Conservation (phyloP, 2,888 invertebrate species). For the Agelastica alni region DNA sequence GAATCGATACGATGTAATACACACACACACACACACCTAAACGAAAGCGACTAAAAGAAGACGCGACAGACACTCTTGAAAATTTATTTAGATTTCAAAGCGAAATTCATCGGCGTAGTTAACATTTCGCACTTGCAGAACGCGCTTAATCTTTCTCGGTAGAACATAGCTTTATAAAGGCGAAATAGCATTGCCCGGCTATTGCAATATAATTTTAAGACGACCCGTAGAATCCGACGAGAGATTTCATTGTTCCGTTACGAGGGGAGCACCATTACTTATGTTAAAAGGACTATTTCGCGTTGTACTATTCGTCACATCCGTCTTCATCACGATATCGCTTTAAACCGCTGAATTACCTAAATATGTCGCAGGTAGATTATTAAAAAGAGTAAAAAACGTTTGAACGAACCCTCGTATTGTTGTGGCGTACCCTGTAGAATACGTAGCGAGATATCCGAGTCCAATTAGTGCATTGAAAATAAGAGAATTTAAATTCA, state of each 20-base stretch:
- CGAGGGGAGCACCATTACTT: not conserved
- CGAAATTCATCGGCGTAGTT: constrained; percentile 23
- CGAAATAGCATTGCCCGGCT: constrained; percentile 30
- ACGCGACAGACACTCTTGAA: constrained; percentile 12
- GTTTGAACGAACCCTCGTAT: constrained; percentile 10
- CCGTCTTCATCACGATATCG: too few species aligned
- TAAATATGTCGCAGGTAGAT: too few species aligned
- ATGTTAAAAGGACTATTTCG: too few species aligned
- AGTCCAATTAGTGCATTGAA: constrained; percentile 41
- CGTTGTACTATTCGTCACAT: too few species aligned
- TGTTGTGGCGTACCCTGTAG: constrained; percentile 10
- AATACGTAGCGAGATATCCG: constrained; percentile 36
- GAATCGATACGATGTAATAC: too few species aligned
- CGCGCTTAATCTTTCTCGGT: constrained; percentile 29
- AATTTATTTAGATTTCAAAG: constrained; percentile 27
- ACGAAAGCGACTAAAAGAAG: constrained; percentile 11
- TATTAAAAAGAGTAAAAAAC: too few species aligned
- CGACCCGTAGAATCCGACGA: constrained; percentile 36
- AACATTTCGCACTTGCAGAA: constrained; percentile 29
- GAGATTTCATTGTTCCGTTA: constrained; percentile 22
- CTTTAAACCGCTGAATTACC: too few species aligned
- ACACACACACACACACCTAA: constrained; percentile 9
- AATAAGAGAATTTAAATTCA: constrained; percentile 49
- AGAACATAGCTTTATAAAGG: constrained; percentile 29
- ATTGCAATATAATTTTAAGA: constrained; percentile 37